phyloP scores from a whole-genome alignment of 2,113 vertebrate genomes.

The Amphiprion percula region DNA sequence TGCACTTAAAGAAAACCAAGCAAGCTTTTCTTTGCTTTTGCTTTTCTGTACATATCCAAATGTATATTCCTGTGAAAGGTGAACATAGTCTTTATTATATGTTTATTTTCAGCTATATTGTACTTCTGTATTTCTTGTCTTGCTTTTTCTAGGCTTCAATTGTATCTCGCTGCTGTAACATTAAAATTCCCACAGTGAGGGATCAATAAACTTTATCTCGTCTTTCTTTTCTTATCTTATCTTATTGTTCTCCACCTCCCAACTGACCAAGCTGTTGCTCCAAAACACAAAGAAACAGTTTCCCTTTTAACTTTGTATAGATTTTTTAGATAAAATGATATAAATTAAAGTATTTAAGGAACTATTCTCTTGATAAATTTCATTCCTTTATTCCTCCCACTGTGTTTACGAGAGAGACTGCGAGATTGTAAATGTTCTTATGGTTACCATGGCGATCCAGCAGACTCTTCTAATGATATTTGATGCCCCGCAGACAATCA shows the following conservation, averaged over 20 bases:
- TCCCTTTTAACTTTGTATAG: background rate
- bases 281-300: background rate
- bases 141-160: too few species aligned
- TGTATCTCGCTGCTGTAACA: too few species aligned
- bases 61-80: too few species aligned
- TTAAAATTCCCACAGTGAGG: too few species aligned
- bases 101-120: too few species aligned
- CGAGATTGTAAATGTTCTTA: conserved; percentile 20
- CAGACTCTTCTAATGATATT: conserved; percentile 59
- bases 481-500: conserved; percentile 63
- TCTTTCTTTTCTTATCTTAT: too few species aligned
- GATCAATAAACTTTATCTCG: too few species aligned
- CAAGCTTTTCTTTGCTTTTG: background rate
- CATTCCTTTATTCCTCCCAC: background rate
- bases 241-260: too few species aligned
- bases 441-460: conserved; percentile 59
- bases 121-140: too few species aligned
- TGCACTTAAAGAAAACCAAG: background rate
- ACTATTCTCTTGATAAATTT: background rate
- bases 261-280: background rate
- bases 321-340: background rate
- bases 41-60: too few species aligned
- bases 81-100: too few species aligned
- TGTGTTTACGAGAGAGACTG: too few species aligned
- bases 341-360: background rate